These are phyloP conservation scores for Cotesia chilonis DNA, from an alignment of 1,140 invertebrate species.

Conservation along the genomic window DNA sequence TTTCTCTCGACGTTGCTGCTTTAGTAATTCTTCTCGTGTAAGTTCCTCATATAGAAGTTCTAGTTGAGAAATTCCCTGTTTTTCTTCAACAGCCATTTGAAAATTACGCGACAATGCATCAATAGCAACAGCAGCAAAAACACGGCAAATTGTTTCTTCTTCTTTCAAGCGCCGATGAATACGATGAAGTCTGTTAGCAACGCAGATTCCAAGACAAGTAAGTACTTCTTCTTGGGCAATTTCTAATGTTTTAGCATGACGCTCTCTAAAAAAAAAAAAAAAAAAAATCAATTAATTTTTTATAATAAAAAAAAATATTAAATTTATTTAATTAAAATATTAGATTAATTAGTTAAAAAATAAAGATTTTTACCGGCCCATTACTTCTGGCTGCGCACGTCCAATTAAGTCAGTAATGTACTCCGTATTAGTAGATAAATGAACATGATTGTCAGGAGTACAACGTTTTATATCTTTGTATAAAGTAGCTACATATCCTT, in stretches of 20 bases:
- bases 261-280: constrained; percentile 72
- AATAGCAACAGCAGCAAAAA: constrained; percentile 86
- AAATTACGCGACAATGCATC: constrained; percentile 88
- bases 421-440: constrained; percentile 85
- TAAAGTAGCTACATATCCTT: constrained; percentile 85
- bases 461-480: constrained; percentile 89
- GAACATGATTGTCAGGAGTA: constrained; percentile 84
- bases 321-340: neutral
- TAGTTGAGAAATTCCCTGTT: constrained; percentile 87
- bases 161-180: constrained; percentile 86
- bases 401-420: constrained; percentile 88
- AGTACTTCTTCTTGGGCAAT: constrained; percentile 95
- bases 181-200: constrained; percentile 86
- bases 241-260: constrained; percentile 93
- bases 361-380: constrained; percentile 72
- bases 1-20: constrained; percentile 84
- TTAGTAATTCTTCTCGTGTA: constrained; percentile 81
- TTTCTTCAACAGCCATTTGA: constrained; percentile 85
- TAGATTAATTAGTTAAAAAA: neutral
- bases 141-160: constrained; percentile 90
- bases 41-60: constrained; percentile 84
- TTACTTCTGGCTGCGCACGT: constrained; percentile 87
- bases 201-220: constrained; percentile 90
- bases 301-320: too few species aligned
- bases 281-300: too few species aligned